Evolutionary conservation across 2,113 vertebrate genomes (phyloP).

Genomic region (Alosa alosa): DNA sequence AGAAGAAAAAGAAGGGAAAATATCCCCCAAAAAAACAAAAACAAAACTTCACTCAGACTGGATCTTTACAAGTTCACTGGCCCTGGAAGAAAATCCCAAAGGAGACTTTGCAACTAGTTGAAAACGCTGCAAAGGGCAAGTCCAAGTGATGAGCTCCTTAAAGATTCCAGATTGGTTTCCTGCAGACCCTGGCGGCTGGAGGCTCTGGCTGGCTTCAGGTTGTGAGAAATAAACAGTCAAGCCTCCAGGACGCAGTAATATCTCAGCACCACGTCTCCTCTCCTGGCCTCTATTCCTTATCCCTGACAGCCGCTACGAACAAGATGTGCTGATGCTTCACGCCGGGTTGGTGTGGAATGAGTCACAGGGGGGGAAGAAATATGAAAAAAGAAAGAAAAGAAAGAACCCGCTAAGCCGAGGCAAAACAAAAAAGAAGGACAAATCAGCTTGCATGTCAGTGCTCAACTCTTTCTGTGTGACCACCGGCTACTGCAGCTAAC

Average conservation of each 20-base stretch:
- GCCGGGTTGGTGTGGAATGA: background rate
- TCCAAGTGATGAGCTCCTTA: background rate
- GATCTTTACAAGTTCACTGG: background rate
- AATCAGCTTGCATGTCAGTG: background rate
- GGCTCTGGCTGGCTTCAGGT: background rate
- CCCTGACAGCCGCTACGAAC: background rate
- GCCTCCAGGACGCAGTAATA: background rate
- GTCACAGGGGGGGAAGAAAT: background rate
- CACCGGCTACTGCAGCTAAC: constrained; percentile 38
- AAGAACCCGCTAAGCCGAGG: background rate
- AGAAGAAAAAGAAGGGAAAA: background rate
- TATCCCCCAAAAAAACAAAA: constrained; percentile 29
- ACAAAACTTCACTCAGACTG: background rate
- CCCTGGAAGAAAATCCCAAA: background rate
- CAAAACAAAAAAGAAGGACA: constrained; percentile 18
- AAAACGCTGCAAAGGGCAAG: background rate
- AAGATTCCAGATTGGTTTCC: background rate
- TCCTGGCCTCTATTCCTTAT: background rate
- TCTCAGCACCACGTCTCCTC: background rate
- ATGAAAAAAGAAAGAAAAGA: constrained; percentile 22
- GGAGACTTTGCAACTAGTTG: background rate
- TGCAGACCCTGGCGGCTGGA: background rate
- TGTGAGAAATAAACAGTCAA: background rate
- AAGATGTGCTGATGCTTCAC: background rate
- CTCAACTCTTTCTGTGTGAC: background rate